phyloP scores from a whole-genome alignment of 2,888 invertebrate genomes.

The Oegoconia quadripuncta region DNA sequence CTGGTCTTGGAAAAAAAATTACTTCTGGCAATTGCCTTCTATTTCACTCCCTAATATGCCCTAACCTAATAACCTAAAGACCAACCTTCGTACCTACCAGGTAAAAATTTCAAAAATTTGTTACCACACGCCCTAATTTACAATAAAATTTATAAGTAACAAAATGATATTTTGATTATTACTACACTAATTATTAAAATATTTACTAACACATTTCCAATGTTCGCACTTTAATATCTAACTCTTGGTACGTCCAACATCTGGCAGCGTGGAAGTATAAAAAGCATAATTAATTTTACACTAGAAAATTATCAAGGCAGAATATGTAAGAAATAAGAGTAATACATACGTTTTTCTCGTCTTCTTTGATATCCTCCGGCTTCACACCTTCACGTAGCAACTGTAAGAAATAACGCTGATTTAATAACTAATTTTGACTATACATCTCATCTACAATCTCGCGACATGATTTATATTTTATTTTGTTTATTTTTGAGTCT shows the following conservation, averaged over 20 bases:
- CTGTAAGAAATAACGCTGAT: conserved; percentile 28
- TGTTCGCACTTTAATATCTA: conserved; percentile 36
- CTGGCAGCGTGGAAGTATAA: conserved; percentile 50
- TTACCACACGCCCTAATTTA: no score
- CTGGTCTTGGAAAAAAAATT: no score
- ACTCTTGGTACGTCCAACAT: conserved; percentile 39
- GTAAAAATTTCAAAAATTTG: no score
- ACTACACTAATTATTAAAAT: not conserved
- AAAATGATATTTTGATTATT: no score
- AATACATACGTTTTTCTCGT: conserved; percentile 30
- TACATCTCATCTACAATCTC: not conserved
- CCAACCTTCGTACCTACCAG: no score
- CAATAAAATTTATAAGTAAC: no score
- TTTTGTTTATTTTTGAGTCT: not conserved
- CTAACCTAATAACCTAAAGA: no score
- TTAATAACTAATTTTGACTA: not conserved
- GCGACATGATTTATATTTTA: no score
- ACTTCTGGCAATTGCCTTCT: no score
- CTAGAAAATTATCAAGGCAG: not conserved
- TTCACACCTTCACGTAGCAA: conserved; percentile 48
- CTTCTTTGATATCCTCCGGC: conserved; percentile 36
- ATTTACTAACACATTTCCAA: conserved; percentile 11
- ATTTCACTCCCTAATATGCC: no score
- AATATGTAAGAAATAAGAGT: conserved; percentile 28
- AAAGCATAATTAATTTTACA: not conserved